Evolutionary conservation across 2,797 vertebrate genomes (phyloP).

Genomic region (Anisognathus igniventris): DNA sequence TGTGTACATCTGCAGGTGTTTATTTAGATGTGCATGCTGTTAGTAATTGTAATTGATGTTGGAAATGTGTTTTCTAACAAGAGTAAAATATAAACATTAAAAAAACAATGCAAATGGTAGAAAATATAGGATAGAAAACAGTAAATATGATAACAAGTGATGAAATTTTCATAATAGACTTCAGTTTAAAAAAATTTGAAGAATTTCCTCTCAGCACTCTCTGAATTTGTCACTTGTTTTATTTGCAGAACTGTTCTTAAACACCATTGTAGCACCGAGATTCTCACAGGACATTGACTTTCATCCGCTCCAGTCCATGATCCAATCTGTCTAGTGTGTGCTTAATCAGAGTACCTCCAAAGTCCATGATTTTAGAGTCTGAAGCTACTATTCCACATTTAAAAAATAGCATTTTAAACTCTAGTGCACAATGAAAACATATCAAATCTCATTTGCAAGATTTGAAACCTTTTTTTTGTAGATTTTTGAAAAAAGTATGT

Average conservation of each 20-base stretch:
- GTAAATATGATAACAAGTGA: neutral
- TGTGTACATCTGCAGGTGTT: neutral
- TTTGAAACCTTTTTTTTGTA: neutral
- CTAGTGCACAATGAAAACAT: neutral
- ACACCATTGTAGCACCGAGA: neutral
- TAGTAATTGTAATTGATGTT: slow-evolving; percentile 5
- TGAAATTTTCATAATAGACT: neutral
- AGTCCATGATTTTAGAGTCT: neutral
- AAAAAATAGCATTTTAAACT: neutral
- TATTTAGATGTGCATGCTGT: neutral
- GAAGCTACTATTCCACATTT: neutral
- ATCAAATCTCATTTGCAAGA: neutral
- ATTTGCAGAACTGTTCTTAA: neutral
- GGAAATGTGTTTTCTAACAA: neutral
- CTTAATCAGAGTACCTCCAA: neutral
- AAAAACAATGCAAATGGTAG: neutral
- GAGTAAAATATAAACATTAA: neutral
- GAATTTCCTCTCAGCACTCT: neutral
- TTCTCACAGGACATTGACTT: neutral
- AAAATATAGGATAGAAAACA: neutral
- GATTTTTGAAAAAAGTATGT: neutral
- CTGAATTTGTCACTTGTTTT: neutral
- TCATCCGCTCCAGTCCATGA: neutral
- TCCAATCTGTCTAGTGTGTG: neutral
- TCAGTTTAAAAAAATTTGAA: neutral